These are phyloP conservation scores for Drosophila kokeensis DNA, from an alignment of 2,888 invertebrate genomes.

Conservation along the genomic window DNA sequence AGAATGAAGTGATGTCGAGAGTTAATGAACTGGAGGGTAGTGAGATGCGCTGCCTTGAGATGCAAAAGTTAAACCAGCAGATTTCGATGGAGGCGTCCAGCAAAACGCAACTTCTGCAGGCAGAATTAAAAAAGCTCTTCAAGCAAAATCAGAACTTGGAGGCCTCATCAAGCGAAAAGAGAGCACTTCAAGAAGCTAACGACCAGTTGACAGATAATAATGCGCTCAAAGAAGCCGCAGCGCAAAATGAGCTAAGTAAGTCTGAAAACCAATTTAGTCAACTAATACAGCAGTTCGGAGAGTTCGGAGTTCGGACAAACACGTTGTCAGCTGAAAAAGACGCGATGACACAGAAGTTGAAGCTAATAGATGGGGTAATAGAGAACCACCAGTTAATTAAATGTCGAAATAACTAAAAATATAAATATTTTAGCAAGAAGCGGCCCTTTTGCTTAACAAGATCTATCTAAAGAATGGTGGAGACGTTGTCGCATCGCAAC, in stretches of 20 bases:
- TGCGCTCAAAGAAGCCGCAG: background rate
- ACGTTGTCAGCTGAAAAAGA: conserved; percentile 1
- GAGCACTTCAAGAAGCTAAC: conserved; percentile 6
- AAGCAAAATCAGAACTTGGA: background rate
- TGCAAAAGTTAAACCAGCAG: conserved; percentile 5
- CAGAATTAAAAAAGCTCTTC: background rate
- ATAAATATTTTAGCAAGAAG: conserved; percentile 6
- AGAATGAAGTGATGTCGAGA: background rate
- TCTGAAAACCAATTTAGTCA: background rate
- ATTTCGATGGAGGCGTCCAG: background rate
- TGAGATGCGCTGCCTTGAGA: background rate
- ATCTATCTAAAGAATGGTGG: conserved; percentile 16
- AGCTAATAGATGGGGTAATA: conserved; percentile 20
- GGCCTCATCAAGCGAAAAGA: background rate
- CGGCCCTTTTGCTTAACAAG: background rate
- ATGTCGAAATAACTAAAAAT: background rate
- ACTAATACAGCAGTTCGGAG: background rate
- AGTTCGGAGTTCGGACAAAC: too few relatives aligned
- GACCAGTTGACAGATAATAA: background rate
- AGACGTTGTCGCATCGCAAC: background rate
- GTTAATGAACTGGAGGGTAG: background rate
- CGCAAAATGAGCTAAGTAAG: background rate
- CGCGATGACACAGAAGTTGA: conserved; percentile 4
- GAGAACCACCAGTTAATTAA: background rate
- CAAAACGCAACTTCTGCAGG: background rate